These are phyloP conservation scores for Pissodes strobi DNA, from an alignment of 1,140 invertebrate species.

Conservation along the genomic window DNA sequence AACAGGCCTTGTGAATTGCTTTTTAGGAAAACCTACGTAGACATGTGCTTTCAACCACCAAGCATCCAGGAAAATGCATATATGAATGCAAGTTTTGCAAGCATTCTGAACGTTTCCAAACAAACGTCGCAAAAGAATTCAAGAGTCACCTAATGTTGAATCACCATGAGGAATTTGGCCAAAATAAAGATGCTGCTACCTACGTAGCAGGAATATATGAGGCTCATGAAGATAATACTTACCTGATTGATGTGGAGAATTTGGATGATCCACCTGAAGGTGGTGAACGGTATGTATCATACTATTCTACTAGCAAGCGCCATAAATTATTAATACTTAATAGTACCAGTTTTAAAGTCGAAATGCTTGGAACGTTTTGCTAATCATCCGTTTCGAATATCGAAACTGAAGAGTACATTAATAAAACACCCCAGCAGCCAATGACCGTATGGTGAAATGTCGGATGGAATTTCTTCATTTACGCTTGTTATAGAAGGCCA, in stretches of 20 bases:
- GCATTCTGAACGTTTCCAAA: slow-evolving; percentile 56
- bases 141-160: slow-evolving; percentile 65
- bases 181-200: slow-evolving; percentile 54
- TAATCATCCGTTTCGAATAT: too few species aligned
- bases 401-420: too few species aligned
- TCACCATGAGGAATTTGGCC: slow-evolving; percentile 61
- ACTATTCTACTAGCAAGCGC: too few species aligned
- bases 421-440: too few species aligned
- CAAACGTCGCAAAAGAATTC: slow-evolving; percentile 71
- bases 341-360: too few species aligned
- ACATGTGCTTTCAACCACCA: slow-evolving; percentile 78
- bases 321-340: too few species aligned
- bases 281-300: too few species aligned
- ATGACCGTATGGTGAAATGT: too few species aligned
- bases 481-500: too few species aligned
- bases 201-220: slow-evolving; percentile 60
- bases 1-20: too few species aligned
- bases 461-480: too few species aligned
- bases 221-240: slow-evolving; percentile 47
- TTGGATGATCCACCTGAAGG: slow-evolving; percentile 2
- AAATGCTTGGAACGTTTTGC: too few species aligned
- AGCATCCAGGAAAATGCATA: slow-evolving; percentile 75
- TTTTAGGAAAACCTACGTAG: slow-evolving; percentile 84
- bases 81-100: slow-evolving; percentile 74
- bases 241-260: slow-evolving; percentile 20